Evolutionary conservation across 2,888 invertebrate species (phyloP).

Genomic region (Napeogenes inachia): DNA sequence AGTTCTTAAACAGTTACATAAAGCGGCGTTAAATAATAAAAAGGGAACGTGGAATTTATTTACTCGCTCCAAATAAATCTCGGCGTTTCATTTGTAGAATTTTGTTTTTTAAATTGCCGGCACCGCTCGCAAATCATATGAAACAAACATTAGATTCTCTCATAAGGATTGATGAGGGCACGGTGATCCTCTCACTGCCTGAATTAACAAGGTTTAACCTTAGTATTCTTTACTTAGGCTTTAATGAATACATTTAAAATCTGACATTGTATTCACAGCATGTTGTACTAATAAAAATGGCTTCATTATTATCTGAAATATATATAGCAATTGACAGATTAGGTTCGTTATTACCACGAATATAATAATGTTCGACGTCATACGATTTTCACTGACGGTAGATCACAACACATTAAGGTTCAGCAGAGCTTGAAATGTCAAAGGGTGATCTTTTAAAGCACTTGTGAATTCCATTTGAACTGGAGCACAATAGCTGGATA

Average conservation of each 20-base stretch:
- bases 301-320: too few species aligned
- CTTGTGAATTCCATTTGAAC: conserved; percentile 8
- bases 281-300: not conserved
- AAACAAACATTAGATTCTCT: conserved; percentile 26
- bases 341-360: too few species aligned
- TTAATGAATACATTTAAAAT: conserved; percentile 9
- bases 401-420: not conserved
- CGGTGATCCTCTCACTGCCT: conserved; percentile 16
- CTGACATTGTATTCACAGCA: not conserved
- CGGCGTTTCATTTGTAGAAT: conserved; percentile 46
- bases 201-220: conserved; percentile 15
- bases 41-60: conserved; percentile 48
- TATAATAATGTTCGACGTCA: too few species aligned
- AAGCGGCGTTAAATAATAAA: conserved; percentile 51
- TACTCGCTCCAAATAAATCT: conserved; percentile 52
- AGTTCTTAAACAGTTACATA: conserved; percentile 11
- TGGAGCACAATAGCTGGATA: conserved; percentile 18
- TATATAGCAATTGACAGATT: too few species aligned
- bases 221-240: conserved; percentile 13
- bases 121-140: conserved; percentile 24
- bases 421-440: not conserved
- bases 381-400: not conserved
- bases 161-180: conserved; percentile 26
- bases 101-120: conserved; percentile 37
- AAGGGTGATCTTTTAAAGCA: conserved; percentile 4